A percentile compares a stretch with the other conserved stretches of the same genome.
phyloP scores from a whole-genome alignment of 2,888 invertebrate genomes.

The Clepsis dumicolana region DNA sequence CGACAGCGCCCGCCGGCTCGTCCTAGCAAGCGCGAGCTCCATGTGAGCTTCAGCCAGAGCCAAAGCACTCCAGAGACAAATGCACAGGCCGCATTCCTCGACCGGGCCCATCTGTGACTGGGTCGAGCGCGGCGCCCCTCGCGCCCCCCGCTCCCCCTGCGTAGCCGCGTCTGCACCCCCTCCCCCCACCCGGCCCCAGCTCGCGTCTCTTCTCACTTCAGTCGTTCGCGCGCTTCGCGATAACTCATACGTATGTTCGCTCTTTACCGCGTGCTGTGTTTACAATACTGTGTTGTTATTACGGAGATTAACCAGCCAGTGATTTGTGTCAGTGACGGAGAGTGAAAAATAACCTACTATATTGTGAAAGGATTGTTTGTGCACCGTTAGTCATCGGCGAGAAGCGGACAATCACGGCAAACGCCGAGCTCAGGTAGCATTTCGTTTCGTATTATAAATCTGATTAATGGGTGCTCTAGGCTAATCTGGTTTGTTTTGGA shows the following conservation, averaged over 20 bases:
- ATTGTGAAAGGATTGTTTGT: slow-evolving; percentile 52
- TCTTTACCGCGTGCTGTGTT: slow-evolving; percentile 75
- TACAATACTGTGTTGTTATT: slow-evolving; percentile 79
- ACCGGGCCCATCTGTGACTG: slow-evolving; percentile 61
- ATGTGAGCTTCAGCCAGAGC: slow-evolving; percentile 4
- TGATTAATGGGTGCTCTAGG: slow-evolving; percentile 62
- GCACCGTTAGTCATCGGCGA: slow-evolving; percentile 65
- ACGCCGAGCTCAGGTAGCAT: slow-evolving; percentile 80
- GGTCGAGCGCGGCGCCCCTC: slow-evolving; percentile 43
- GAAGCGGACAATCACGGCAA: slow-evolving; percentile 75
- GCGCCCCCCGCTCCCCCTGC: slow-evolving; percentile 54
- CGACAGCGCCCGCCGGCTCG: not conserved
- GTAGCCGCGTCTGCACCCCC: slow-evolving; percentile 48
- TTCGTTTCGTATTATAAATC: slow-evolving; percentile 69
- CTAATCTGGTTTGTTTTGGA: slow-evolving; percentile 59
- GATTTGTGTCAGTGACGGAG: slow-evolving; percentile 69
- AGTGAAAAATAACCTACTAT: slow-evolving; percentile 52
- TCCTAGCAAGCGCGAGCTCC: not conserved
- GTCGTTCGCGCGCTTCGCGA: slow-evolving; percentile 78
- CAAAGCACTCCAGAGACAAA: slow-evolving; percentile 50
- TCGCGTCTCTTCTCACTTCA: slow-evolving; percentile 52
- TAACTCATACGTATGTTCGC: slow-evolving; percentile 62
- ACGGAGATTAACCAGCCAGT: slow-evolving; percentile 64
- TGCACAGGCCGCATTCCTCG: slow-evolving; percentile 81
- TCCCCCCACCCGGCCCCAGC: slow-evolving; percentile 46